phyloP scores from a whole-genome alignment of 1,140 invertebrate genomes.

The Mylabris phalerata region DNA sequence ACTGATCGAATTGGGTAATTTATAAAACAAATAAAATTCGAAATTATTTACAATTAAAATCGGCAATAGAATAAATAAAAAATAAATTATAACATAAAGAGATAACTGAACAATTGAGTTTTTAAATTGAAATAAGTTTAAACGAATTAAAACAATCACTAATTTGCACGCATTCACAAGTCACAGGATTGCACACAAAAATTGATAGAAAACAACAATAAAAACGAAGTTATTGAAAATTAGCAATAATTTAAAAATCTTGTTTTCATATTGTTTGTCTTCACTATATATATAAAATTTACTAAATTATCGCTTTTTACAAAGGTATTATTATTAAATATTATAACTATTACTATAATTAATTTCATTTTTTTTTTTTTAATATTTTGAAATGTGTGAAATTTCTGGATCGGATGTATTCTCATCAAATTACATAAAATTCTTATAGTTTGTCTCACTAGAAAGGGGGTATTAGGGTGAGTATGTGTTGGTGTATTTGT shows the following conservation, averaged over 20 bases:
- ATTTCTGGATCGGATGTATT: too few species aligned
- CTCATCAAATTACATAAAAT: not conserved
- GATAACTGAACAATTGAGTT: not conserved
- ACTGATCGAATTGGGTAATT: not conserved
- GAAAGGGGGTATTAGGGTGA: too few species aligned
- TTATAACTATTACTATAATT: not conserved
- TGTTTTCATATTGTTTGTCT: not conserved
- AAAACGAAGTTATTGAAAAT: not conserved
- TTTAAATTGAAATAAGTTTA: too few species aligned
- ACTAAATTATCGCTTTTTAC: not conserved
- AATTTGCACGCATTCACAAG: not conserved
- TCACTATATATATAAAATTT: not conserved
- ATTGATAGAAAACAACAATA: not conserved
- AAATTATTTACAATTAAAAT: too few species aligned
- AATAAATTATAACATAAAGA: too few species aligned
- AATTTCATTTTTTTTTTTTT: not conserved
- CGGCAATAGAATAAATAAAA: not conserved
- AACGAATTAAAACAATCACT: not conserved
- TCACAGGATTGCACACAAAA: not conserved
- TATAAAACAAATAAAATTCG: too few species aligned
- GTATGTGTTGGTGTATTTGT: too few species aligned
- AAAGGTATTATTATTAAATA: not conserved
- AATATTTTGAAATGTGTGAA: too few species aligned
- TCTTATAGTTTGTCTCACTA: not conserved
- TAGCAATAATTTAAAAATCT: not conserved